A percentile compares a stretch with the other conserved stretches of the same genome.
Evolutionary conservation across 2,797 vertebrate genomes (phyloP).

Genomic region (Momotus momota): DNA sequence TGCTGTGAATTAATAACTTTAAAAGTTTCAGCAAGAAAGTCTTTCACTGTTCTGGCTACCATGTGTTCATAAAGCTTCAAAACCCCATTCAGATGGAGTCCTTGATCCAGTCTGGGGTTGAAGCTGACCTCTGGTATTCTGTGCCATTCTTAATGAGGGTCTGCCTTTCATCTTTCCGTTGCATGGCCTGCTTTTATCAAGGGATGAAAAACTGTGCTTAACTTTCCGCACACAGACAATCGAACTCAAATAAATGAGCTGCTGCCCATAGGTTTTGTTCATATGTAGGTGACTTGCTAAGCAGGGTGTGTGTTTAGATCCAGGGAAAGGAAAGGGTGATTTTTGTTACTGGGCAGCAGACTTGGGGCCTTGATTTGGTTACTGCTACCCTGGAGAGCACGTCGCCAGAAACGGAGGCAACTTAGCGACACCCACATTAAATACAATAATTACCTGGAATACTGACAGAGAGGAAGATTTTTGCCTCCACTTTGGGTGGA

Average conservation of each 20-base stretch:
- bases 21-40: not conserved
- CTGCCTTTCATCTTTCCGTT: not conserved
- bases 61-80: not conserved
- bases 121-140: not conserved
- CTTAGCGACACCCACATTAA: not conserved
- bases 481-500: not conserved
- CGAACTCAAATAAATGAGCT: not conserved
- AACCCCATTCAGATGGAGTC: not conserved
- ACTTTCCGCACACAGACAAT: not conserved
- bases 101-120: not conserved
- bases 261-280: not conserved
- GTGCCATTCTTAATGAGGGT: fast-evolving
- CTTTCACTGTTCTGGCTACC: not conserved
- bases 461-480: not conserved
- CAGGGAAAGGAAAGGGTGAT: not conserved
- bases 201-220: not conserved
- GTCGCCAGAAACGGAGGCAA: not conserved
- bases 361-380: not conserved
- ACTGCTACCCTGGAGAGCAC: fast-evolving
- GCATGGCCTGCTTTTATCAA: not conserved
- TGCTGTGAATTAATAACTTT: not conserved
- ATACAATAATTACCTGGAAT: not conserved
- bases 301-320: not conserved
- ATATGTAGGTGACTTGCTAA: not conserved
- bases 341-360: not conserved